phyloP scores from a whole-genome alignment of 2,888 invertebrate species.

The Eledona agricola region DNA sequence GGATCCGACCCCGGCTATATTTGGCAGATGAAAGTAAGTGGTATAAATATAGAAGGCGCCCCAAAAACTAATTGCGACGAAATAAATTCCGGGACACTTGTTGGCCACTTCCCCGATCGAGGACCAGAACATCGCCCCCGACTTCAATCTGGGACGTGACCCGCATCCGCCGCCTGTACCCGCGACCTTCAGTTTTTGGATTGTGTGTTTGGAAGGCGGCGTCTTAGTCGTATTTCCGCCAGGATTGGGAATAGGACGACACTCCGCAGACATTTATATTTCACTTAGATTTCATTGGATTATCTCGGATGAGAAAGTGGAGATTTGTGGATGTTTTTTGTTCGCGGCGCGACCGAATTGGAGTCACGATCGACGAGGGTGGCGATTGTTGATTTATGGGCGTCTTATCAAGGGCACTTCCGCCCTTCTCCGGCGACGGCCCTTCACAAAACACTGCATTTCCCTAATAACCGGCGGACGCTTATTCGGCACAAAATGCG shows the following conservation, averaged over 20 bases:
- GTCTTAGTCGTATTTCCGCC: conserved; percentile 47
- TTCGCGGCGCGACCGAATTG: conserved; percentile 15
- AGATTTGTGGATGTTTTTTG: conserved; percentile 51
- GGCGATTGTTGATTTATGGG: conserved; percentile 11
- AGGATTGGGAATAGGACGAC: conserved; percentile 47
- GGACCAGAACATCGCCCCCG: conserved; percentile 42
- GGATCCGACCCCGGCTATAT: conserved; percentile 8
- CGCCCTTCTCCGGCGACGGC: background rate
- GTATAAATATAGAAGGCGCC: conserved; percentile 15
- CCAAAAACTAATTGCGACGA: too few relatives aligned
- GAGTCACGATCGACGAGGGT: conserved; percentile 9
- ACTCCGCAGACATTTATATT: conserved; percentile 54
- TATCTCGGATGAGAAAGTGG: conserved; percentile 52
- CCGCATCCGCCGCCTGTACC: conserved; percentile 49
- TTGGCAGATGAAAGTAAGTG: conserved; percentile 14
- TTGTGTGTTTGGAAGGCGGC: conserved; percentile 43
- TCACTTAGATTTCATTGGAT: conserved; percentile 56
- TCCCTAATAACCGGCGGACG: conserved; percentile 50
- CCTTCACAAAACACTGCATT: too few relatives aligned
- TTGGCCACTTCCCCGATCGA: conserved; percentile 46
- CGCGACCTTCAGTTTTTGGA: conserved; percentile 46
- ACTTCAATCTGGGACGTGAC: conserved; percentile 54
- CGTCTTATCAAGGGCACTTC: conserved; percentile 2
- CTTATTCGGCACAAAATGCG: conserved; percentile 55
- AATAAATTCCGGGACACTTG: conserved; percentile 33